Conservation (phyloP, 2,888 invertebrate species). For the Vanessa cardui region DNA sequence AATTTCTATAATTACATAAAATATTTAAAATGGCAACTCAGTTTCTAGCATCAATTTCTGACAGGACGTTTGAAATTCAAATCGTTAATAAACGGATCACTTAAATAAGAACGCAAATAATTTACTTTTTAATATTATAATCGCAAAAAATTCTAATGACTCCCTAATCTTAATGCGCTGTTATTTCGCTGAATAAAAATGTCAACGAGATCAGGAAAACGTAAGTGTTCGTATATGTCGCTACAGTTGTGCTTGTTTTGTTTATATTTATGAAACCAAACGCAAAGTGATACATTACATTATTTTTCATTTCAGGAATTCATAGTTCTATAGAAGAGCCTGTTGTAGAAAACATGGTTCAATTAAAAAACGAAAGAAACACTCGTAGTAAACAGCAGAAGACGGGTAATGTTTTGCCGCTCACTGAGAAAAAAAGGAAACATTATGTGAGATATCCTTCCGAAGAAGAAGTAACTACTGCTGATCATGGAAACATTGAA, state of each 20-base stretch:
- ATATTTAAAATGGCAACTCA: constrained; percentile 7
- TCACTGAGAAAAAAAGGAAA: constrained; percentile 53
- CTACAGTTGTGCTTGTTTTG: neutral
- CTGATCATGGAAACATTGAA: constrained; percentile 29
- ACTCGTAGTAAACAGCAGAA: constrained; percentile 57
- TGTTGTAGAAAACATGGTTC: constrained; percentile 36
- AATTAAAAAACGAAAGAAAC: constrained; percentile 53
- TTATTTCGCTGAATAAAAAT: constrained; percentile 47
- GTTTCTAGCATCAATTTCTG: constrained; percentile 12
- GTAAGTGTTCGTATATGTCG: constrained; percentile 52
- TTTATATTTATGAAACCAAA: neutral
- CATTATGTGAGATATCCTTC: constrained; percentile 67
- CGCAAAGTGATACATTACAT: neutral
- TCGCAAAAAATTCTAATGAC: constrained; percentile 27
- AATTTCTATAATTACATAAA: neutral
- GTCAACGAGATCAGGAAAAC: constrained; percentile 75
- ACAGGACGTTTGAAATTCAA: constrained; percentile 29
- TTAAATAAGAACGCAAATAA: constrained; percentile 20
- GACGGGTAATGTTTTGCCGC: constrained; percentile 49
- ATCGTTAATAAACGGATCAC: constrained; percentile 31
- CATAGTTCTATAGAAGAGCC: constrained; percentile 56
- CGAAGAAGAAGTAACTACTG: constrained; percentile 51
- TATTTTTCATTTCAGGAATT: constrained; percentile 57
- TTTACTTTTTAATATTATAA: constrained; percentile 13
- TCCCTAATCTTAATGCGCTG: constrained; percentile 1